Conservation (phyloP, 2,113 vertebrate species). For the Protomyctophum bolini region DNA sequence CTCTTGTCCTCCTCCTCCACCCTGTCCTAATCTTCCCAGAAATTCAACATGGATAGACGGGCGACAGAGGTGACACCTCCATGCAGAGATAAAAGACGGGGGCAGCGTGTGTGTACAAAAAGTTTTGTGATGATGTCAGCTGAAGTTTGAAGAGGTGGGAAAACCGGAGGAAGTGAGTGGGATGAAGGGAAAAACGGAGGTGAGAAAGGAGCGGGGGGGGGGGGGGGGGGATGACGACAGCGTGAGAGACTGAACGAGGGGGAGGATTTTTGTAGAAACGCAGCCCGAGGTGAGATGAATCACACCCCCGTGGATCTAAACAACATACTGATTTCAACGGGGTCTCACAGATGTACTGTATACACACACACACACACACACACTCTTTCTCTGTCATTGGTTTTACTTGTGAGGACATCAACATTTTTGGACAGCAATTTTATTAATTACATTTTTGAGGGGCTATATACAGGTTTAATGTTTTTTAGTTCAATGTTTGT, state of each 20-base stretch:
- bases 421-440: no score
- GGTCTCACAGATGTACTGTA: slow-evolving; percentile 14
- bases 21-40: neutral
- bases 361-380: slow-evolving; percentile 8
- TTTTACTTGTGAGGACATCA: no score
- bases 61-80: neutral
- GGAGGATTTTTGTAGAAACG: slow-evolving; percentile 13
- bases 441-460: no score
- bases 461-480: no score
- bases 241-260: neutral
- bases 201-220: neutral
- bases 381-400: neutral
- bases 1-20: slow-evolving; percentile 17
- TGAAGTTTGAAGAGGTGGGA: neutral
- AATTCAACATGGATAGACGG: neutral
- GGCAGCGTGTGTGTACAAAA: no score
- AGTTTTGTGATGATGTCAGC: neutral
- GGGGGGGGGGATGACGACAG: neutral
- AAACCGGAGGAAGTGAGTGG: neutral
- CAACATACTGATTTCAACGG: slow-evolving; percentile 21
- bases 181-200: neutral
- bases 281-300: slow-evolving; percentile 45
- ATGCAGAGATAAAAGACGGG: neutral
- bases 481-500: no score
- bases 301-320: slow-evolving; percentile 26